Percentiles rank a stretch among this genome's conserved stretches.
phyloP scores from a whole-genome alignment of 2,888 invertebrate genomes.

The Altica lythri region DNA sequence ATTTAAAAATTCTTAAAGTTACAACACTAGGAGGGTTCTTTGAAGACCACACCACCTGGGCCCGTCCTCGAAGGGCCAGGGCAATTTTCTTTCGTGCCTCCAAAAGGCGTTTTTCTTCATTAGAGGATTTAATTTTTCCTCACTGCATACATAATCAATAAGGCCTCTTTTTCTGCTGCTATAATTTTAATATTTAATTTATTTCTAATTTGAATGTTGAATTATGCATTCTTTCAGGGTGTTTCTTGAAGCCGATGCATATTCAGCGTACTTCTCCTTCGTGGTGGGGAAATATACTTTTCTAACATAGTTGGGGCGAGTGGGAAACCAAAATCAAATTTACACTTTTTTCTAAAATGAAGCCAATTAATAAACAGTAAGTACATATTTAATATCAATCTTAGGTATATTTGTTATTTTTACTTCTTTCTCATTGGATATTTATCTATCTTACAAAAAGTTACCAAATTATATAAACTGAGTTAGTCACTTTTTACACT shows the following conservation, averaged over 20 bases:
- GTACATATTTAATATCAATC: neutral
- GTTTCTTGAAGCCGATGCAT: slow-evolving; percentile 52
- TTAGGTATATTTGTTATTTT: neutral
- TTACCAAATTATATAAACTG: too few species aligned
- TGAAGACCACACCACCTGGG: slow-evolving; percentile 42
- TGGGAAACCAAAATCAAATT: slow-evolving; percentile 16
- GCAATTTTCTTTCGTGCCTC: slow-evolving; percentile 51
- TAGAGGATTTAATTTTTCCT: slow-evolving; percentile 59
- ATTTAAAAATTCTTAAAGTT: slow-evolving; percentile 46
- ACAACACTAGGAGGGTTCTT: slow-evolving; percentile 32
- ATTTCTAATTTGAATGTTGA: slow-evolving; percentile 61
- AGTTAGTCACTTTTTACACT: too few species aligned
- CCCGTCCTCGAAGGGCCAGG: slow-evolving; percentile 33
- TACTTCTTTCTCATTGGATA: too few species aligned
- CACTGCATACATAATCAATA: slow-evolving; percentile 61
- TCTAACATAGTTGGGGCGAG: slow-evolving; percentile 30
- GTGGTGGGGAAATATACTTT: slow-evolving; percentile 32
- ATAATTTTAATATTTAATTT: slow-evolving; percentile 62
- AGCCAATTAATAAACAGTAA: neutral
- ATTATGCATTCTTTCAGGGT: slow-evolving; percentile 57
- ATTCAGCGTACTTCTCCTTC: slow-evolving; percentile 48
- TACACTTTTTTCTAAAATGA: too few species aligned
- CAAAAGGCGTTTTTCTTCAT: slow-evolving; percentile 58
- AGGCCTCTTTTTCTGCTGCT: slow-evolving; percentile 55
- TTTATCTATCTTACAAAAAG: too few species aligned